Evolutionary conservation across 2,888 invertebrate genomes (phyloP).

Genomic region (Graphium colonna): DNA sequence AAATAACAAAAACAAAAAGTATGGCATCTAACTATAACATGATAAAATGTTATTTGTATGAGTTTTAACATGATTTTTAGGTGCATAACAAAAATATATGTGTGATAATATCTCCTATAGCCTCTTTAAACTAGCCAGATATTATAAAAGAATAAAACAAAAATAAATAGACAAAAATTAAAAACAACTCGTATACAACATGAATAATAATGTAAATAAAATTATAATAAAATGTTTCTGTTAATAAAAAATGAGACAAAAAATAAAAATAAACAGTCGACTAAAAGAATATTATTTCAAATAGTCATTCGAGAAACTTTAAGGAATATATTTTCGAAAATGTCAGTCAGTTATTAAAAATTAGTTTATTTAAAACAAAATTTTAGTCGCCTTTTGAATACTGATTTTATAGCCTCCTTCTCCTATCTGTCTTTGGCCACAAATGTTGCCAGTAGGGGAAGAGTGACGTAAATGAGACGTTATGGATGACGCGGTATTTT

Average conservation of each 20-base stretch:
- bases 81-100: not conserved
- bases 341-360: not conserved
- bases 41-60: not conserved
- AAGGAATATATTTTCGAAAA: not conserved
- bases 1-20: constrained; percentile 24
- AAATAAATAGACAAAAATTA: not conserved
- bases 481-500: no score
- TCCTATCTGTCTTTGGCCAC: not conserved
- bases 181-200: constrained; percentile 18
- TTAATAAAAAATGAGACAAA: not conserved
- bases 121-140: constrained; percentile 13
- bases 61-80: not conserved
- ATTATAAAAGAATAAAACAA: no score
- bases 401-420: not conserved
- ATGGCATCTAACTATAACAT: constrained; percentile 19
- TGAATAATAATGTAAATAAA: not conserved
- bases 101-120: constrained; percentile 9
- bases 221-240: constrained; percentile 3
- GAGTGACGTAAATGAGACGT: no score
- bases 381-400: not conserved
- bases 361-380: not conserved
- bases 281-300: not conserved
- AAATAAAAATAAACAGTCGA: not conserved
- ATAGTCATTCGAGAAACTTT: not conserved
- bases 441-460: not conserved